Evolutionary conservation across 2,113 vertebrate species (phyloP).

Genomic region (Merops nubicus): DNA sequence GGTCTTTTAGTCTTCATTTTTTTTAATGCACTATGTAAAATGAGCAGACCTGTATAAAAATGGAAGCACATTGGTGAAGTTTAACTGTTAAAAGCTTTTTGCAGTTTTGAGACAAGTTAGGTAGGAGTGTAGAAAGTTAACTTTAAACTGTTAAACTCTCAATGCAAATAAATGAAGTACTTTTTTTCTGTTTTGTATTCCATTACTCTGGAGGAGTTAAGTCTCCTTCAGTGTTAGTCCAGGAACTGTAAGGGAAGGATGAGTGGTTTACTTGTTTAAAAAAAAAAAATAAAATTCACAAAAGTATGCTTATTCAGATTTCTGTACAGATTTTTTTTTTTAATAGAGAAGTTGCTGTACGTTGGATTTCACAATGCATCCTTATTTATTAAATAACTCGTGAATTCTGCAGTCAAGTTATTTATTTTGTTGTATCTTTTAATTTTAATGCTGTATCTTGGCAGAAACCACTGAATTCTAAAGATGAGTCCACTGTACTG

Average conservation of each 20-base stretch:
- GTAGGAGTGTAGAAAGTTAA: background rate
- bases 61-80: background rate
- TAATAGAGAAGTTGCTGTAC: background rate
- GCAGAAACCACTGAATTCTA: background rate
- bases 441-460: conserved; percentile 54
- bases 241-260: background rate
- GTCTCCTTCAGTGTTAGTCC: background rate
- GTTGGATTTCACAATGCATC: conserved; percentile 9
- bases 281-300: background rate
- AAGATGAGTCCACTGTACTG: background rate
- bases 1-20: background rate
- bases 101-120: background rate
- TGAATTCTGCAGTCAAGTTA: conserved; percentile 20
- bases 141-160: background rate
- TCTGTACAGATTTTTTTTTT: background rate
- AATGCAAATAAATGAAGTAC: background rate
- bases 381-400: conserved; percentile 48
- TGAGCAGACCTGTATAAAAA: background rate
- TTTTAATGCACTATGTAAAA: background rate
- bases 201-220: background rate
- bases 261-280: background rate
- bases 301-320: background rate
- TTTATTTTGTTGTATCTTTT: conserved; percentile 68
- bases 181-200: background rate
- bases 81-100: background rate